Evolutionary conservation across 2,113 vertebrate species (phyloP).

Genomic region (Varanus komodoensis): DNA sequence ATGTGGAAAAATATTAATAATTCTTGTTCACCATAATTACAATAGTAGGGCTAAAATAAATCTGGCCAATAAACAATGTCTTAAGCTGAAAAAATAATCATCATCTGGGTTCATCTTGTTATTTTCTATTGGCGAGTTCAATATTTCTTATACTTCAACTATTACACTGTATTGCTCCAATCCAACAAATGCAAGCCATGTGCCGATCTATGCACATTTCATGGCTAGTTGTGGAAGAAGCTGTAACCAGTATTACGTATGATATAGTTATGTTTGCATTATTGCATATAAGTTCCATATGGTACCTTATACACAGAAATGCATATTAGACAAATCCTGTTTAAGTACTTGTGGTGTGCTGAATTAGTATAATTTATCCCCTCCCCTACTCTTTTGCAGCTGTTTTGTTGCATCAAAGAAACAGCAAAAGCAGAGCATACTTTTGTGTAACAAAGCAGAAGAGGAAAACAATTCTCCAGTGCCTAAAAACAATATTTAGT

Average conservation of each 20-base stretch:
- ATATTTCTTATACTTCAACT: slow-evolving; percentile 29
- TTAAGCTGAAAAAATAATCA: slow-evolving; percentile 16
- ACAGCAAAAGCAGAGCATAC: no score
- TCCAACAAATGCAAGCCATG: background rate
- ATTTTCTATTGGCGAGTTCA: background rate
- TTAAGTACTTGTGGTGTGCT: background rate
- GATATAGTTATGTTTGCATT: background rate
- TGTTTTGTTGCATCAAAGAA: no score
- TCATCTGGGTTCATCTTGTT: slow-evolving; percentile 48
- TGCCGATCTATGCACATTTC: background rate
- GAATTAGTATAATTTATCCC: background rate
- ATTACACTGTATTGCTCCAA: background rate
- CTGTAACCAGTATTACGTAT: background rate
- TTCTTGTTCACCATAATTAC: slow-evolving; percentile 42
- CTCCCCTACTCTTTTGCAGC: no score
- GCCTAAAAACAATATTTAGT: no score
- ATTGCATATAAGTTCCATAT: background rate
- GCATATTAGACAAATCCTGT: no score
- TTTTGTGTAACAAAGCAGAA: no score
- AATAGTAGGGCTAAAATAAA: slow-evolving; percentile 48
- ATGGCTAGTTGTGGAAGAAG: background rate
- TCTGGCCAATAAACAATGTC: slow-evolving; percentile 10
- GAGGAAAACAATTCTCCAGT: no score
- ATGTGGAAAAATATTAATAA: slow-evolving; percentile 13
- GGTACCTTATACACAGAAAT: background rate